Conservation (phyloP, 2,797 vertebrate species). For the Neomorphus geoffroyi region DNA sequence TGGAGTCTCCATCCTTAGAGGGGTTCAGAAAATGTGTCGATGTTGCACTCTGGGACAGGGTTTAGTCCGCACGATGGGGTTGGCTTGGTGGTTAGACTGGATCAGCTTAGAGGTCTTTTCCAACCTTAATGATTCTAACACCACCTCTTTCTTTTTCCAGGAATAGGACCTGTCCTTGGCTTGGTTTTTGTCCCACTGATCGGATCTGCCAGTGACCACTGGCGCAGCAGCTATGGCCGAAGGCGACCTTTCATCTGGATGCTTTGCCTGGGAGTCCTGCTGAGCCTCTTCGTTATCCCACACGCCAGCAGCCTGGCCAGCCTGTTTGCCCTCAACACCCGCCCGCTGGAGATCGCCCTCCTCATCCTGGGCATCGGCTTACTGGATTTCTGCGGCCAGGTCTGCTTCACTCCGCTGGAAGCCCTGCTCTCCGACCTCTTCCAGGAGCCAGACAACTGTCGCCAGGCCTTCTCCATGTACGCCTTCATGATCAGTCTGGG, state of each 20-base stretch:
- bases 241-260: constrained; percentile 88
- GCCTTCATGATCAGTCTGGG: constrained; percentile 88
- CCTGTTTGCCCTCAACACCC: constrained; percentile 54
- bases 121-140: neutral
- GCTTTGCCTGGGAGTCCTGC: constrained; percentile 82
- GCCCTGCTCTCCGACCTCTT: constrained; percentile 87
- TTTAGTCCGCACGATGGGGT: too few relatives aligned
- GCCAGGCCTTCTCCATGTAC: constrained; percentile 84
- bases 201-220: constrained; percentile 84
- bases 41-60: too few relatives aligned
- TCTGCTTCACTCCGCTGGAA: constrained; percentile 87
- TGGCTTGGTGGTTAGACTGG: too few relatives aligned
- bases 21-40: too few relatives aligned
- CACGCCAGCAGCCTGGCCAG: constrained; percentile 76
- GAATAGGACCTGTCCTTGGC: constrained; percentile 84
- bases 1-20: too few relatives aligned
- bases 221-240: constrained; percentile 83
- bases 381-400: constrained; percentile 86
- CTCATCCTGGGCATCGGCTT: constrained; percentile 82
- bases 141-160: constrained; percentile 44
- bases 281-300: constrained; percentile 84
- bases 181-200: constrained; percentile 83
- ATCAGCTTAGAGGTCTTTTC: too few relatives aligned
- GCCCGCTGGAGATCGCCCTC: constrained; percentile 78
- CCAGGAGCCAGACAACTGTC: constrained; percentile 82